Evolutionary conservation across 1,140 invertebrate species (phyloP).

Genomic region (Neelides sp.): DNA sequence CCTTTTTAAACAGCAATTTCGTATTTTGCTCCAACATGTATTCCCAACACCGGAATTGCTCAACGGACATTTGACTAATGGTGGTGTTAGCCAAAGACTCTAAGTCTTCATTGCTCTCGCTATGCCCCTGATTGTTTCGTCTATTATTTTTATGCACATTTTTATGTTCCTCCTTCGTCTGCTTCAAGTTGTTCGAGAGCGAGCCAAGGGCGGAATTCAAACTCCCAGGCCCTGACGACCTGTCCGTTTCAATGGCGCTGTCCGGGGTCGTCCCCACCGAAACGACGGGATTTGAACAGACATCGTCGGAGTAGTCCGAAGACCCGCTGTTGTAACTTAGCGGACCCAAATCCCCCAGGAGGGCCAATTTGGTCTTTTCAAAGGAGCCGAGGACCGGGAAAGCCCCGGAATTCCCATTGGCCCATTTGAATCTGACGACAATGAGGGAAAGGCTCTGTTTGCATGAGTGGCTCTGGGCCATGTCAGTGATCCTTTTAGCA

Average conservation of each 20-base stretch:
- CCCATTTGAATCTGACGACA: conserved; percentile 43
- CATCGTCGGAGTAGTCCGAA: conserved; percentile 27
- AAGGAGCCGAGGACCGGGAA: not conserved
- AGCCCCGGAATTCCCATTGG: conserved; percentile 8
- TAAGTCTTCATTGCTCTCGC: conserved; percentile 37
- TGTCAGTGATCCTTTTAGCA: conserved; percentile 63
- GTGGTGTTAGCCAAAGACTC: conserved; percentile 43
- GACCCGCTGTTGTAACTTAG: conserved; percentile 26
- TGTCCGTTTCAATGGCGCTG: conserved; percentile 30
- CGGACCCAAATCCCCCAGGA: conserved; percentile 24
- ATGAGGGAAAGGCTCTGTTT: conserved; percentile 66
- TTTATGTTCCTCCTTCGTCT: not conserved
- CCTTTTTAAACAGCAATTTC: conserved; percentile 72
- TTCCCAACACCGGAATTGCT: conserved; percentile 83
- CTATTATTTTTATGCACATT: not conserved
- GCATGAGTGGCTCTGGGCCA: conserved; percentile 56
- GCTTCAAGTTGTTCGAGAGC: not conserved
- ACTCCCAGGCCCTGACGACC: conserved; percentile 22
- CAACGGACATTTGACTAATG: conserved; percentile 50
- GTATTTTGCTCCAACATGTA: conserved; percentile 85
- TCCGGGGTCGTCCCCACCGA: conserved; percentile 21
- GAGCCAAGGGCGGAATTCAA: no score
- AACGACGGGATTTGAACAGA: conserved; percentile 26
- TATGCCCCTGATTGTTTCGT: conserved; percentile 6
- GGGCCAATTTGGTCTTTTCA: conserved; percentile 1